Evolutionary conservation across 2,888 invertebrate genomes (phyloP), one percentile per base, ranked within the genome.

Genomic region (Carterocephalus palaemon): DNA sequence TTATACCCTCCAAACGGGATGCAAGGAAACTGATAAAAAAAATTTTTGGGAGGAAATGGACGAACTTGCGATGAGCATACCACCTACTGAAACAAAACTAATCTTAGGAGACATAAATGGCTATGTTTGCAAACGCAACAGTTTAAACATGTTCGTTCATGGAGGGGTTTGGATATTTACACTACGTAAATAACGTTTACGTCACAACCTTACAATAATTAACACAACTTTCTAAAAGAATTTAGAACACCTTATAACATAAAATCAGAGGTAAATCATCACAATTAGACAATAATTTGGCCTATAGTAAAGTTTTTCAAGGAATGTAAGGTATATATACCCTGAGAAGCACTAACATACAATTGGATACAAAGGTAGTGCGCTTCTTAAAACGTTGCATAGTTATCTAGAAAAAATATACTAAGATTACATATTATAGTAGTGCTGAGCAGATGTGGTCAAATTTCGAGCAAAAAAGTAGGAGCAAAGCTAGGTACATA

Each of bases 71-170:
- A 19, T 9, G 5, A 34, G 8, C 1, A 32, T 51, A 20, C 48
- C 48, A 17, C 2, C 12, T 3, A 13, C 10, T 4, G 48, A 48
- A 12, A 3, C 19, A 1, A 47, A 42, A n/a, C 24, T 22, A 12
- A 38, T 52, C 2, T 16, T 31, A 3, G 47, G 47, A 3, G 47
- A 45, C 23, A 31, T 50, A 20, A 51, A 51, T 16, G 46, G 51
- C 0, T 46, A 51, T 22, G 42, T 51, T 1, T 16, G 38, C 6
- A 10, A 7, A 3, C 3, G 6, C 13, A 24, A 24, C 19, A 26
- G 3, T 16, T 26, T 26, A 6, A 13, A 16, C 8, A 4, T 2
- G 16, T 16, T 1, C 24, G 13, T 24, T n/a, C n/a, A n/a, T n/a
- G n/a, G 8, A 17, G 4, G 26, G 17, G n/a, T 38, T 38, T 16